Evolutionary conservation across 2,797 vertebrate genomes (phyloP), one percentile per base, ranked within the genome.

Genomic region (Gallirallus australis): DNA sequence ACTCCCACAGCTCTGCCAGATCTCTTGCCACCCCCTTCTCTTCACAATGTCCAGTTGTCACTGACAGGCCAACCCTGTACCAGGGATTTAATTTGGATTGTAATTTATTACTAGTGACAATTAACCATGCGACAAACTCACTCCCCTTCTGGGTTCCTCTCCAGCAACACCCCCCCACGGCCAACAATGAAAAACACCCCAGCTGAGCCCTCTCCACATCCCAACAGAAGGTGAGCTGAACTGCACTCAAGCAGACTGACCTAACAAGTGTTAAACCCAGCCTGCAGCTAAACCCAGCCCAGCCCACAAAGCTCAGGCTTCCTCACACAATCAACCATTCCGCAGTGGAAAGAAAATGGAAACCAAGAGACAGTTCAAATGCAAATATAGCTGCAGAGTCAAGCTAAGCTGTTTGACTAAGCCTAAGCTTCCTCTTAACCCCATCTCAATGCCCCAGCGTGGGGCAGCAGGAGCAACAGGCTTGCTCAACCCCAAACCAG

Each of bases 301-400:
- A 31, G 48, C 20, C 70, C 82, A 85, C 60, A 56, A 28, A 2
- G 11, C 82, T 39, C 33, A 28, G 42, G 76, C 76, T 96, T 35
- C 94, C 86, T 79, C 53, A 66, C 88, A 85, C 79, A 88, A 92
- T 89, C 92, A 95, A 94, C 66, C 82, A 85, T 52, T 5, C 8
- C 70, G 59, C 82, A 91, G 31, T 52, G 40, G 75, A 35, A 79
- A 54, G 89, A 89, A 96, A 89, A 89, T 53, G 75, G 84, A 80
- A 96, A 82, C 65, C 47, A 37, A 78, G 53, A 79, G 4, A 45
- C 39, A 84, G 96, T 89, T 95, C 86, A 90, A 94, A 96, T 93
- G 92, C 94, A 96, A 96, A 96, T 94, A 70, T 5, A 91, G 70
- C 84, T 93, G 91, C 86, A 76, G 84, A 92, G 82, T 77, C 89